Evolutionary conservation across 1,140 invertebrate species (phyloP).

Genomic region (Ectropis grisescens): DNA sequence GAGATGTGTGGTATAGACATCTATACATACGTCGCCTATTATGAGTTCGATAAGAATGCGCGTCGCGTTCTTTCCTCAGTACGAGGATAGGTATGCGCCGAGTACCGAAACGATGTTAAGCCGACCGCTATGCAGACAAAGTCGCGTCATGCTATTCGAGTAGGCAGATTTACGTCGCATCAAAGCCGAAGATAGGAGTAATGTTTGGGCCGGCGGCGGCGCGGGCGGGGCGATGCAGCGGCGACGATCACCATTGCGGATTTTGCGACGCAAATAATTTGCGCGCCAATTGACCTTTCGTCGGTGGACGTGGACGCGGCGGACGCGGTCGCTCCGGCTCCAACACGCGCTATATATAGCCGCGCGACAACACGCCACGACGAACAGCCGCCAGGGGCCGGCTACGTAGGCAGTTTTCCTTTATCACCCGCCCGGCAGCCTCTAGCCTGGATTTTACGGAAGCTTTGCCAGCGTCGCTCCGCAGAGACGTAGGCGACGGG

Average conservation of each 20-base stretch:
- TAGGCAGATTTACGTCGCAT: too few relatives aligned
- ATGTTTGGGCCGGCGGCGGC: too few relatives aligned
- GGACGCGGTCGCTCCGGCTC: slow-evolving; percentile 41
- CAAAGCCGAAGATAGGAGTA: too few relatives aligned
- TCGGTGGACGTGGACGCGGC: slow-evolving; percentile 44
- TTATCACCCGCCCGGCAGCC: slow-evolving; percentile 60
- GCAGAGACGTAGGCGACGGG: slow-evolving; percentile 41
- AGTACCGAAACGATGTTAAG: slow-evolving; percentile 2
- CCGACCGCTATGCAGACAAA: background rate
- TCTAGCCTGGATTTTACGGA: slow-evolving; percentile 54
- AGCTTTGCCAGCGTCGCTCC: slow-evolving; percentile 36
- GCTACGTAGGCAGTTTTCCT: slow-evolving; percentile 61
- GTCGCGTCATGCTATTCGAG: too few relatives aligned
- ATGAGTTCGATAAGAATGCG: slow-evolving; percentile 20
- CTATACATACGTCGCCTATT: too few relatives aligned
- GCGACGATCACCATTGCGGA: slow-evolving; percentile 41
- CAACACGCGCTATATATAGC: slow-evolving; percentile 64
- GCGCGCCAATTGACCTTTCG: slow-evolving; percentile 68
- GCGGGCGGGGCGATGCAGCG: too few relatives aligned
- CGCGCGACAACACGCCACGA: slow-evolving; percentile 47
- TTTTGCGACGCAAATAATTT: slow-evolving; percentile 69
- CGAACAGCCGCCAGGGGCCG: slow-evolving; percentile 53
- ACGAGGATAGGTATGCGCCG: slow-evolving; percentile 1
- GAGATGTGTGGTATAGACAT: too few relatives aligned
- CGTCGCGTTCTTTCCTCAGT: slow-evolving; percentile 15